Evolutionary conservation across 2,113 vertebrate genomes (phyloP).

Genomic region (Rousettus leschenaultii): DNA sequence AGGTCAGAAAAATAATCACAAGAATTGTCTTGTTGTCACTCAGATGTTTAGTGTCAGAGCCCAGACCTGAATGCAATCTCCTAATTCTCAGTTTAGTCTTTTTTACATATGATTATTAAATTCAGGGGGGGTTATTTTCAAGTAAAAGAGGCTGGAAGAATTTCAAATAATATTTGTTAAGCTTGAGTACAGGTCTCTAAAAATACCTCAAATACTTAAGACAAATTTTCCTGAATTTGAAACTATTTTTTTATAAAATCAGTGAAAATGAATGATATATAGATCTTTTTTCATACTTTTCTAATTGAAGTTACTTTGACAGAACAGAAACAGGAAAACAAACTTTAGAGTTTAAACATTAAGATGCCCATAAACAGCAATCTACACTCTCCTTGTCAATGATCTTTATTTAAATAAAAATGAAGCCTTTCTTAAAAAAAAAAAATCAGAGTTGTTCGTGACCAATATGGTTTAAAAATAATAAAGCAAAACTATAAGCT

Average conservation of each 20-base stretch:
- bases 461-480: background rate
- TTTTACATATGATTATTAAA: background rate
- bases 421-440: background rate
- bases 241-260: slow-evolving; percentile 1
- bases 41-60: background rate
- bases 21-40: background rate
- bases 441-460: background rate
- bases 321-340: background rate
- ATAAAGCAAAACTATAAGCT: background rate
- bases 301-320: background rate
- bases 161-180: background rate
- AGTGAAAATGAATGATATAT: background rate
- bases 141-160: background rate
- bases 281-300: background rate
- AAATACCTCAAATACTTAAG: background rate
- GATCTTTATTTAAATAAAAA: slow-evolving; percentile 10
- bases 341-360: background rate
- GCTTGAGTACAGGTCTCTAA: background rate
- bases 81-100: background rate
- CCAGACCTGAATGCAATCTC: background rate
- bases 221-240: background rate
- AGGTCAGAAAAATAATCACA: background rate
- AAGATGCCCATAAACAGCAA: background rate
- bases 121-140: background rate
- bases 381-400: background rate